Evolutionary conservation across 2,888 invertebrate genomes (phyloP), one percentile per base, ranked within the genome.

Genomic region (Iselma pallidipennis): DNA sequence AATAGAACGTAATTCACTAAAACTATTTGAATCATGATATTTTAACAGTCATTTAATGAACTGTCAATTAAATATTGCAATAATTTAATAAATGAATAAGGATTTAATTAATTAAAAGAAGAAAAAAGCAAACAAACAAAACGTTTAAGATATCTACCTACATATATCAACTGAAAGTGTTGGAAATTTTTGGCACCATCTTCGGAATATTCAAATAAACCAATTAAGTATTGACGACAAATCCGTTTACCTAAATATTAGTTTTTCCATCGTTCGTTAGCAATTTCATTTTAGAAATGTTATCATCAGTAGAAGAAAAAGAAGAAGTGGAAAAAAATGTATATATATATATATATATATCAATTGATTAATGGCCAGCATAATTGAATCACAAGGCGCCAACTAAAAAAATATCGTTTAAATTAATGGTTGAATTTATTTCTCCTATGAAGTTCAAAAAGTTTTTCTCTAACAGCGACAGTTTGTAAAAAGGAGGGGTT

Each of bases 351-450:
- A 25, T n/a, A 10, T 14, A 77, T 78, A 79, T 78, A 80, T 77
- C 78, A 77, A 79, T 80, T 81, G 81, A 81, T 80, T 80, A 81
- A 81, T 81, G 80, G 78, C 74, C 70, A 73, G 74, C 71, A 77
- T 79, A 81, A 81, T 81, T 80, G 80, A 78, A 80, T 80, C 78
- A 78, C 73, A 77, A 79, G 79, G 77, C 78, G 78, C 75, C 77
- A 78, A 78, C 76, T 73, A 74, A 76, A 78, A 79, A 77, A 78
- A 75, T 74, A 76, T 76, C 75, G 72, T 71, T 70, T 74, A 74
- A 76, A 78, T 78, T 77, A 78, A 79, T 78, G 78, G 75, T 71
- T 67, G 73, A 77, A 78, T 79, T 78, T 78, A 79, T 80, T 78
- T 77, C 70, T 69, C 66, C 67, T 67, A 71, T 71, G 73, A 72